These are phyloP conservation scores for Etia nguti DNA, from an alignment of 2,113 vertebrate species.

Conservation along the genomic window DNA sequence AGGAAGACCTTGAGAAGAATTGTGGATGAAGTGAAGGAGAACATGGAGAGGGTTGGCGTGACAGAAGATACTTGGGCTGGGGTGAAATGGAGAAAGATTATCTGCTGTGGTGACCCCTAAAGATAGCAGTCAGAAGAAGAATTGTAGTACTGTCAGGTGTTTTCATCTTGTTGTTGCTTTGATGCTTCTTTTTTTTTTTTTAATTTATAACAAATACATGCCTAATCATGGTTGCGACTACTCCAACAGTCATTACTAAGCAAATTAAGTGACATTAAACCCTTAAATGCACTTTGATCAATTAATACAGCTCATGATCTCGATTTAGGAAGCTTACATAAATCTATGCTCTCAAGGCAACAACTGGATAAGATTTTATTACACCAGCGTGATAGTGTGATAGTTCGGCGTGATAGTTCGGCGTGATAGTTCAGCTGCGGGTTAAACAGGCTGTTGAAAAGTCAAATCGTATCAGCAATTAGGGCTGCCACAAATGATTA, in stretches of 20 bases:
- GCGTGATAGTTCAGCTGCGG: background rate
- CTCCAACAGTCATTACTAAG: background rate
- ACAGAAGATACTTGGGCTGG: background rate
- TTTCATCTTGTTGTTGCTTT: background rate
- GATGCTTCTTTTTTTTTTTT: background rate
- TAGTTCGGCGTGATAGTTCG: background rate
- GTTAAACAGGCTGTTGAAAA: background rate
- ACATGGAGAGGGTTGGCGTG: background rate
- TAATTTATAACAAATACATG: background rate
- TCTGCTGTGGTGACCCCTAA: background rate
- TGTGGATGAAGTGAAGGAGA: background rate
- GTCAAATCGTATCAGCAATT: background rate
- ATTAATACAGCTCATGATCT: accelerated
- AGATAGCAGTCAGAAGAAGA: background rate
- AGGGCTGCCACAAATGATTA: too few relatives aligned
- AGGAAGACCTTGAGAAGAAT: background rate
- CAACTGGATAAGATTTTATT: background rate
- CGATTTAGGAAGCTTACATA: background rate
- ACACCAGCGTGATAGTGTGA: background rate
- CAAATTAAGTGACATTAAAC: background rate
- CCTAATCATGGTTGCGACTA: background rate
- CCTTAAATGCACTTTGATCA: background rate
- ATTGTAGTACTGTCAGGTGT: background rate
- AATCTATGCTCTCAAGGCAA: background rate
- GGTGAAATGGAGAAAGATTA: background rate